Evolutionary conservation across 2,797 vertebrate species (phyloP), one percentile per base, ranked within the genome.

Genomic region (Enoplosus armatus): DNA sequence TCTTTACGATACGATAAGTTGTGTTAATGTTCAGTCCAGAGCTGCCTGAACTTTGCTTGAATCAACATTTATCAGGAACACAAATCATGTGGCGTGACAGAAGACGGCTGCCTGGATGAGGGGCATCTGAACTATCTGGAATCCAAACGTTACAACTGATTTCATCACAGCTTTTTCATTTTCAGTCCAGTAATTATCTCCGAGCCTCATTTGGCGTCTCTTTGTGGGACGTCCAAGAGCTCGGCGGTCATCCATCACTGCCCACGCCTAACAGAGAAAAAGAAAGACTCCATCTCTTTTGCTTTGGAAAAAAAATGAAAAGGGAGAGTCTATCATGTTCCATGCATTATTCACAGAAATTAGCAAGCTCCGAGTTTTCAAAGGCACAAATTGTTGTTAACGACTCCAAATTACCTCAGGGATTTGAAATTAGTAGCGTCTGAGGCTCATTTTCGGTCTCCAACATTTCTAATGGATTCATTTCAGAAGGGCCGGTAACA

Each of bases 331-430:
- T 51, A 10, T 80, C 63, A 84, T 62, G 50, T 68, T 71, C 43
- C 6, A 68, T 76, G 67, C 74, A 86, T 86, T 78, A 80, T 90
- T 89, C 79, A 86, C 68, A 84, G 64, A 88, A 82, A 89, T 87
- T 77, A 87, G 76, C 54, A 26, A 71, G 73, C 67, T 62, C 63
- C 2, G 39, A 72, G 48, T 85, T 83, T 83, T 87, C 82, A 88
- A 85, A 89, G 80, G 83, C 86, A 70, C 70, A 90, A 87, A 88
- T 88, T 88, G 85, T 87, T 83, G 78, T 85, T 87, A 90, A 90
- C 59, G 80, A 87, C 67, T 84, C 58, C 22, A 86, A 88, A 90
- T 88, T 79, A 88, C 85, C 77, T 72, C 47, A 0, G 87, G 82
- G 90, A 86, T 83, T 85, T 65, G 68, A 86, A 90, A 92, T 90